Base-by-base conservation (phyloP, 1,140 invertebrate genomes). In the Brachionus asplanchnoidis region DNA sequence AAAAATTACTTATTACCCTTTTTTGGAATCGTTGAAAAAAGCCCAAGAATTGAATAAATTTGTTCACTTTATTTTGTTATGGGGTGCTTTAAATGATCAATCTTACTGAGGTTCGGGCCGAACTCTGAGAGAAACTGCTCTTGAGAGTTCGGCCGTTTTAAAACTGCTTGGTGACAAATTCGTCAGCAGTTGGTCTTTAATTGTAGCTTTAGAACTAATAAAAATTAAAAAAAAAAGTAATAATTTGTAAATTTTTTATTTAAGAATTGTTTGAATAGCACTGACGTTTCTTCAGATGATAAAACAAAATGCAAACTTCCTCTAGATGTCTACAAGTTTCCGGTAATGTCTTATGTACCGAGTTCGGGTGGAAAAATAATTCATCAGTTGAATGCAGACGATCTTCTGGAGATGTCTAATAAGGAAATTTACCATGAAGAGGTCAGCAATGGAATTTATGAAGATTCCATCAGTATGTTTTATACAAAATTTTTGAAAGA, bases 11-110 rank as follows among this genome's bases (percentile, higher is more conserved):
- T 90, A 90, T 83, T 86, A 87, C 85, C 89, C 89, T 56, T 87
- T 89, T 68, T 87, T 88, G 17, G 84, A 87, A n/a, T 86, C 85
- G 9, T 85, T 86, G 14, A 12, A 56, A 26, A 53, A 50, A 68
- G 86, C 86, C 14, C n/a, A 26, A 42, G 50, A 28, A 5, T 12
- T 75, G 23, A 85, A 86, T 3, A 86, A 86, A 73, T 77, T 85
- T 8, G 46, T 84, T 73, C 89, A 90, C 84, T 85, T 85, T 26
- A 88, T 90, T 53, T 46, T 89, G 75, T 86, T 90, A 46, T 90
- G 89, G 89, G 89, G 89, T 75, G 88, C 88, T 9, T 85, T 90
- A 65, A 89, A 90, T 83, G 89, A 90, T 84, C 89, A 90, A 86
- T 88, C 88, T 84, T 90, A 89, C 89, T 90, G 89, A 90, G 89